phyloP scores from a whole-genome alignment of 2,888 invertebrate species.

The Dryococelus australis region DNA sequence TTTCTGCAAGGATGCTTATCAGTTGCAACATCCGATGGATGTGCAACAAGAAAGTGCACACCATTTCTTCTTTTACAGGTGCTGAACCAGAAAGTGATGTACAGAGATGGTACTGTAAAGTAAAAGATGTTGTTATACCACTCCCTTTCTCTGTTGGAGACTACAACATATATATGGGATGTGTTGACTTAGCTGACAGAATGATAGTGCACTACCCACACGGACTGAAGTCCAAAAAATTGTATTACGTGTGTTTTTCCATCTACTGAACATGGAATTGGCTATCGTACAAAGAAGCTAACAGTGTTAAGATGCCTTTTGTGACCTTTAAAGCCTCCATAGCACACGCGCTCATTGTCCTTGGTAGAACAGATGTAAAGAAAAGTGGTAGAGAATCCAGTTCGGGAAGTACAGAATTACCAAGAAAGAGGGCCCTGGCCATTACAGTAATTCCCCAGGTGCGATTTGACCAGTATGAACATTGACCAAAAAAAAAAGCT shows the following conservation, averaged over 20 bases:
- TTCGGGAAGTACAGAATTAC: constrained; percentile 16
- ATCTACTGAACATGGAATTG: constrained; percentile 33
- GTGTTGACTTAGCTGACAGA: constrained; percentile 35
- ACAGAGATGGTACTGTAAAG: constrained; percentile 23
- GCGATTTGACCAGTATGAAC: constrained; percentile 26
- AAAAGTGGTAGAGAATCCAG: constrained; percentile 18
- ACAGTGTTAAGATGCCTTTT: background rate
- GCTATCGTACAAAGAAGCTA: constrained; percentile 30
- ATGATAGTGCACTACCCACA: constrained; percentile 29
- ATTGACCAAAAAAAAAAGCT: constrained; percentile 32
- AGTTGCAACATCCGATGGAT: constrained; percentile 35
- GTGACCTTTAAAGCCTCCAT: background rate
- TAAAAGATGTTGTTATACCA: background rate
- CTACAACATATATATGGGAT: constrained; percentile 38
- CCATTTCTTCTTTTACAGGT: constrained; percentile 29
- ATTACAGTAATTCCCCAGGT: background rate
- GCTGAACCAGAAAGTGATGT: background rate
- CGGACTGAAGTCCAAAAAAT: constrained; percentile 21
- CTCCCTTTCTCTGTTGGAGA: constrained; percentile 20
- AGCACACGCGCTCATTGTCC: background rate
- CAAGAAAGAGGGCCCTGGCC: background rate
- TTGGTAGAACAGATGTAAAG: background rate
- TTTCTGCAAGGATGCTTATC: background rate
- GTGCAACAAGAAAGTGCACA: constrained; percentile 33
- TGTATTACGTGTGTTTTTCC: constrained; percentile 34